Evolutionary conservation across 2,888 invertebrate species (phyloP).

Genomic region (Heliconius aoede): DNA sequence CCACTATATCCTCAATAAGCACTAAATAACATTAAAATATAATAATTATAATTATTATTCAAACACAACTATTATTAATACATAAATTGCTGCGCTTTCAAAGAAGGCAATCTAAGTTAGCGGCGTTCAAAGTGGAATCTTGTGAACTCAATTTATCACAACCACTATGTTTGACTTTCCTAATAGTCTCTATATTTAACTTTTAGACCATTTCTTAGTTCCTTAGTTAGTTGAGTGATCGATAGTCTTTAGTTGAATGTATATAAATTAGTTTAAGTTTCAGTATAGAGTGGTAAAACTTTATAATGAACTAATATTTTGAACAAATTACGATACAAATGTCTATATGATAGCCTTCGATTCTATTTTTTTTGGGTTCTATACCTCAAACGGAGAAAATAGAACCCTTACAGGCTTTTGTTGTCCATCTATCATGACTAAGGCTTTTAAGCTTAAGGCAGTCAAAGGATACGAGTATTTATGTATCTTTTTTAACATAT

Average conservation of each 20-base stretch:
- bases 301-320: too few relatives aligned
- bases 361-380: too few relatives aligned
- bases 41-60: background rate
- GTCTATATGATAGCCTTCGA: too few relatives aligned
- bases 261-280: background rate
- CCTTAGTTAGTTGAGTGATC: background rate
- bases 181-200: slow-evolving; percentile 29
- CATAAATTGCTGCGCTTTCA: slow-evolving; percentile 25
- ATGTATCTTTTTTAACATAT: too few relatives aligned
- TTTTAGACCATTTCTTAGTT: slow-evolving; percentile 28
- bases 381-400: too few relatives aligned
- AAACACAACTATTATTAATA: slow-evolving; percentile 6
- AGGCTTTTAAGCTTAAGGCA: too few relatives aligned
- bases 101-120: slow-evolving; percentile 37
- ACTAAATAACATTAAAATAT: slow-evolving; percentile 2
- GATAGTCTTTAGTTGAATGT: background rate
- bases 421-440: too few relatives aligned
- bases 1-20: background rate
- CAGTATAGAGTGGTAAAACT: too few relatives aligned
- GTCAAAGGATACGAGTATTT: too few relatives aligned
- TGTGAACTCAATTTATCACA: slow-evolving; percentile 34
- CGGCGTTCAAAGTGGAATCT: slow-evolving; percentile 29
- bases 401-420: too few relatives aligned
- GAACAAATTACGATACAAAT: too few relatives aligned
- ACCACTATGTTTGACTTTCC: slow-evolving; percentile 32